A percentile compares a stretch with the other conserved stretches of the same genome.
Conservation (phyloP, 1,140 invertebrate genomes). For the Metaphire vulgaris region DNA sequence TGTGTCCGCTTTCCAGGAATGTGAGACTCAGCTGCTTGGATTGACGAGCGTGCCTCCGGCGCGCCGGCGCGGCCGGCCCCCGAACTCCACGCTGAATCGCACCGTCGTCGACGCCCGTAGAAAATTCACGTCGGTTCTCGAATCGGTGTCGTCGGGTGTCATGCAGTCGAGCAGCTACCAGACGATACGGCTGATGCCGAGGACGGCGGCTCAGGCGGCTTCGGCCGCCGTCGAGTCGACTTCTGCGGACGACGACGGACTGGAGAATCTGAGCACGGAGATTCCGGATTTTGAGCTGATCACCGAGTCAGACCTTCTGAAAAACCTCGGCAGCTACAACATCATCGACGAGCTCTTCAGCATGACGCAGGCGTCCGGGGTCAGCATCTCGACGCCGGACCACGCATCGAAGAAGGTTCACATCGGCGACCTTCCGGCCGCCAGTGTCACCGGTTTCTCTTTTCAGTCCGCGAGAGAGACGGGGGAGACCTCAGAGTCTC, state of each 20-base stretch:
- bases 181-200: neutral
- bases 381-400: neutral
- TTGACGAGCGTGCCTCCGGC: neutral
- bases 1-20: neutral
- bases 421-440: neutral
- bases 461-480: neutral
- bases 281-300: constrained; percentile 2
- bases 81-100: neutral
- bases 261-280: neutral
- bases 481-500: neutral
- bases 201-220: neutral
- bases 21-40: neutral
- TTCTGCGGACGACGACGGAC: neutral
- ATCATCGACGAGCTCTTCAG: constrained; percentile 12
- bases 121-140: neutral
- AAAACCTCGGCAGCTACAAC: neutral
- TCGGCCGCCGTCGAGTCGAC: neutral
- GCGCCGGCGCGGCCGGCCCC: neutral
- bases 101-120: neutral
- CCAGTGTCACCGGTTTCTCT: neutral
- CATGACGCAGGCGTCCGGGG: neutral
- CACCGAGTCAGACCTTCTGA: constrained; percentile 11
- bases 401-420: neutral
- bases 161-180: neutral
- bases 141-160: neutral